Evolutionary conservation across 1,140 invertebrate species (phyloP).

Genomic region (Diachasmimorpha longicaudata): DNA sequence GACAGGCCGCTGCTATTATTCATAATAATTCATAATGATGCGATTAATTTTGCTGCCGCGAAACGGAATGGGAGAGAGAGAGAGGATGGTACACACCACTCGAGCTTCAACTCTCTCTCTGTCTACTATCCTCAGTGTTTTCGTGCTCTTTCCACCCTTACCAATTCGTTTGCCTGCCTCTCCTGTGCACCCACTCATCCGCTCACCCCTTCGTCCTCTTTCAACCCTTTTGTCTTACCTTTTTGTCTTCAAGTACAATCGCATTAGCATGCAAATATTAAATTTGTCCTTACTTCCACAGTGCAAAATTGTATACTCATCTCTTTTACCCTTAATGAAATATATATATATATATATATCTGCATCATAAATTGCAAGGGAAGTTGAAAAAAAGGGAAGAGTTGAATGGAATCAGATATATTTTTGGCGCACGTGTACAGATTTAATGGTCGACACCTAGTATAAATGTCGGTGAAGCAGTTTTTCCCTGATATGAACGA

Average conservation of each 20-base stretch:
- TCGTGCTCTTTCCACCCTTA: constrained; percentile 9
- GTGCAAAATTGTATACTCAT: not conserved
- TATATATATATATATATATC: not conserved
- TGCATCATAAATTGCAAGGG: constrained; percentile 46
- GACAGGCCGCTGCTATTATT: constrained; percentile 45
- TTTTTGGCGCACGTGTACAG: constrained; percentile 44
- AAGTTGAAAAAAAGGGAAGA: constrained; percentile 35
- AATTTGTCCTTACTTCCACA: constrained; percentile 26
- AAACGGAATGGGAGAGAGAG: constrained; percentile 5
- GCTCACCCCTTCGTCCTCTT: not conserved
- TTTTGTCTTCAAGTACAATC: constrained; percentile 35
- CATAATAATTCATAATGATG: constrained; percentile 47
- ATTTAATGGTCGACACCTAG: constrained; percentile 45
- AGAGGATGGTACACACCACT: constrained; percentile 10
- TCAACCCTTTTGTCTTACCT: constrained; percentile 15
- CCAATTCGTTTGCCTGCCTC: constrained; percentile 5
- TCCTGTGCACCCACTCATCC: not conserved
- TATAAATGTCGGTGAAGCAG: constrained; percentile 15
- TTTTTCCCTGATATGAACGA: constrained; percentile 49
- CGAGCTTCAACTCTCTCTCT: not conserved
- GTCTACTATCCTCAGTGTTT: not conserved
- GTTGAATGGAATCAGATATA: constrained; percentile 5
- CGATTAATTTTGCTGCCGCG: constrained; percentile 45
- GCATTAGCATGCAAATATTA: constrained; percentile 55
- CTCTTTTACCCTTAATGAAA: not conserved